phyloP scores from a whole-genome alignment of 2,113 vertebrate species.

The Dicerorhinus sumatrensis region DNA sequence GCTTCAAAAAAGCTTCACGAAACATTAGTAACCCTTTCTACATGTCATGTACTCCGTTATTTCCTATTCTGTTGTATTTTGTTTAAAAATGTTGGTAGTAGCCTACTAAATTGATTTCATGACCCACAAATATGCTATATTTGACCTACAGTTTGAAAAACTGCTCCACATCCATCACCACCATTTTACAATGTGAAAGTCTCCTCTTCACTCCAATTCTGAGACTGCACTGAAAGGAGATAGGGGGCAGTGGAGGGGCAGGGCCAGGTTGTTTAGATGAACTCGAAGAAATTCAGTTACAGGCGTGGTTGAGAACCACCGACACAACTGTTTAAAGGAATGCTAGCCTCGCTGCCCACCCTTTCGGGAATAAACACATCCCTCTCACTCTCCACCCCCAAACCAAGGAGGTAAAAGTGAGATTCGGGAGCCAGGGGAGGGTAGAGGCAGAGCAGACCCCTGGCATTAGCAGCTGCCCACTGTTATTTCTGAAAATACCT shows the following conservation, averaged over 20 bases:
- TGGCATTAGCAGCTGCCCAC: fast-evolving
- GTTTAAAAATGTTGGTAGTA: not conserved
- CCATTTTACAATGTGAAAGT: not conserved
- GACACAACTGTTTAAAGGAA: not conserved
- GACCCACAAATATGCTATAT: not conserved
- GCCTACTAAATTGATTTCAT: not conserved
- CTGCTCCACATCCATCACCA: not conserved
- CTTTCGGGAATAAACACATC: not conserved
- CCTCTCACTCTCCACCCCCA: too few species aligned
- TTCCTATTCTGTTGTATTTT: not conserved
- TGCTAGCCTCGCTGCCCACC: too few species aligned
- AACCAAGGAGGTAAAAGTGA: not conserved
- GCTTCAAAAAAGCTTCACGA: not conserved
- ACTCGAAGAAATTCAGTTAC: not conserved
- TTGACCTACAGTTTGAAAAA: not conserved
- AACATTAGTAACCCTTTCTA: not conserved
- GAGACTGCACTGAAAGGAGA: not conserved
- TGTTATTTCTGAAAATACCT: not conserved
- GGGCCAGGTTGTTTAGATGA: not conserved
- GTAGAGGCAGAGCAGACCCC: not conserved
- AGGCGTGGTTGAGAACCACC: not conserved
- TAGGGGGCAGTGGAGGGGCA: not conserved
- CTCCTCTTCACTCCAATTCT: not conserved
- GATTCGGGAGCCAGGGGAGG: not conserved
- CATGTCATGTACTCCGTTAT: not conserved